phyloP scores from a whole-genome alignment of 2,888 invertebrate species.

The Zhengitettix transpicula region DNA sequence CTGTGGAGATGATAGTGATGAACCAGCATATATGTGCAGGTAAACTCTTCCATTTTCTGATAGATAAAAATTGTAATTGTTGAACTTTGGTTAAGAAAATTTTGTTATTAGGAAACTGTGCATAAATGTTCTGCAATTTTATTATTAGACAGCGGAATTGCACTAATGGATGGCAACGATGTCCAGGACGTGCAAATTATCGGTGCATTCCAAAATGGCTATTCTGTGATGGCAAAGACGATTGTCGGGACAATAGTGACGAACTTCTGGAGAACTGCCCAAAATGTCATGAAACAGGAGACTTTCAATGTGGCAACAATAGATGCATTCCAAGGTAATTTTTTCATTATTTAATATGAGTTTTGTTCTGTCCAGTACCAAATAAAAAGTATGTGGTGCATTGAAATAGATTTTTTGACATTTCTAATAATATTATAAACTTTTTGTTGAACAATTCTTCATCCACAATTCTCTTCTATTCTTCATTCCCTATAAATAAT shows the following conservation, averaged over 20 bases:
- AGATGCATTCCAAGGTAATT: conserved; percentile 58
- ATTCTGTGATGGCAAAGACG: conserved; percentile 95
- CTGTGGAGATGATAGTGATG: conserved; percentile 89
- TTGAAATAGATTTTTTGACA: too few relatives aligned
- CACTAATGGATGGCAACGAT: conserved; percentile 87
- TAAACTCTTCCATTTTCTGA: conserved; percentile 9
- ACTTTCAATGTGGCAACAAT: conserved; percentile 85
- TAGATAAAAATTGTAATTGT: background rate
- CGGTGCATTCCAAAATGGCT: conserved; percentile 95
- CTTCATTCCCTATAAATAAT: too few relatives aligned
- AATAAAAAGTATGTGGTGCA: too few relatives aligned
- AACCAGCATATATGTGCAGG: conserved; percentile 76
- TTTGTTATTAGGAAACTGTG: background rate
- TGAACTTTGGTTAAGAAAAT: background rate
- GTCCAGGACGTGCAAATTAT: conserved; percentile 84
- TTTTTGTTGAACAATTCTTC: too few relatives aligned
- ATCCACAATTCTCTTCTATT: too few relatives aligned
- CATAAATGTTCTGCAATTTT: background rate
- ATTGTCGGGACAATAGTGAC: conserved; percentile 88
- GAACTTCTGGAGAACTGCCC: conserved; percentile 85
- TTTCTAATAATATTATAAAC: too few relatives aligned
- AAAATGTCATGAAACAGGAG: conserved; percentile 67
- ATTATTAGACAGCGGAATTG: conserved; percentile 63
- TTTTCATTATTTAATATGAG: too few relatives aligned
- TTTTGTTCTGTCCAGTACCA: too few relatives aligned